phyloP scores from a whole-genome alignment of 2,797 vertebrate species.

The Phoebastria nigripes region DNA sequence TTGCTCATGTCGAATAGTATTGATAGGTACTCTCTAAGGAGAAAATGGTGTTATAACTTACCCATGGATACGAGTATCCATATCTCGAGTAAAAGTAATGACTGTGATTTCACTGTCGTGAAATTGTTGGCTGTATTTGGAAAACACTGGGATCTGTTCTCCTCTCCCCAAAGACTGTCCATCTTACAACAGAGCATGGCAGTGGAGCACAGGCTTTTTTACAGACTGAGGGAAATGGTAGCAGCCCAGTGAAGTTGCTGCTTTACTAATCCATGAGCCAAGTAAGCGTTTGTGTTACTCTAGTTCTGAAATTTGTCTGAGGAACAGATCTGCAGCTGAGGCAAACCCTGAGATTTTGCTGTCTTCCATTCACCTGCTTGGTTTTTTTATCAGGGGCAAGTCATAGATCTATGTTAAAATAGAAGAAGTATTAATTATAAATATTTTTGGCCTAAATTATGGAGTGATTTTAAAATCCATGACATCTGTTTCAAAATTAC shows the following conservation, averaged over 20 bases:
- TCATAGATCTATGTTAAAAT: background rate
- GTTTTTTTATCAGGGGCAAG: background rate
- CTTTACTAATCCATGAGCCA: background rate
- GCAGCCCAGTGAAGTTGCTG: background rate
- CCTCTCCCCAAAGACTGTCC: background rate
- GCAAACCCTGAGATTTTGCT: background rate
- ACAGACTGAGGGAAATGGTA: background rate
- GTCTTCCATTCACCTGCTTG: background rate
- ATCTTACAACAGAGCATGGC: fast-evolving
- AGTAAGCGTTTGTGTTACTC: background rate
- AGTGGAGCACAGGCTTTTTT: background rate
- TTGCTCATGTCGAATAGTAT: background rate
- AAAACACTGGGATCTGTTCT: background rate
- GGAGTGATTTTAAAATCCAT: background rate
- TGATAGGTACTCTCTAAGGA: background rate
- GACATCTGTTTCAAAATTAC: background rate
- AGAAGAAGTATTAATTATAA: background rate
- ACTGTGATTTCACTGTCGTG: background rate
- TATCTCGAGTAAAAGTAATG: background rate
- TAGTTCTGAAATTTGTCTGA: background rate
- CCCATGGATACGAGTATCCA: background rate
- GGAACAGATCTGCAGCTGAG: background rate
- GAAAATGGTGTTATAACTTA: background rate
- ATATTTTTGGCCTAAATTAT: background rate
- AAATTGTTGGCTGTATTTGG: background rate